Evolutionary conservation across 2,797 vertebrate genomes (phyloP), one percentile per base, ranked within the genome.

Genomic region (Apogon hyalosoma): DNA sequence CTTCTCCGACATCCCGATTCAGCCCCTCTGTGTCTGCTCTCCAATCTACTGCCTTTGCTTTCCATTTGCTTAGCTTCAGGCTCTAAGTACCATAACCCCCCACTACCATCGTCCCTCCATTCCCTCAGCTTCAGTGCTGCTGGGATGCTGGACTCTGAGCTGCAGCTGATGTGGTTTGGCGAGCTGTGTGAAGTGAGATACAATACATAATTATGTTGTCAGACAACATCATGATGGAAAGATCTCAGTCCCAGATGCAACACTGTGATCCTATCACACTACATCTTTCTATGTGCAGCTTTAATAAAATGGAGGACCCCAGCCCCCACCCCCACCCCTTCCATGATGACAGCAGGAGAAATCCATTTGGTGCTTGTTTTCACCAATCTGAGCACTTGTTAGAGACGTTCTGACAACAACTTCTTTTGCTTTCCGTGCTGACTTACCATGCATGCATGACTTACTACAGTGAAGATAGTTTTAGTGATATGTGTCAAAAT

Each of bases 161-260:
- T 80, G 72, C 51, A 61, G 84, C 76, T 88, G 84, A 86, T 88
- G 81, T 82, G 86, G 82, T 85, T 88, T 87, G 88, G 84, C 73
- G 70, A 88, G 73, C 64, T 54, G 63, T 88, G 77, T 31, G 18
- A 81, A 88, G 77, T 75, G 68, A 83, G 86, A 87, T 85, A 89
- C 85, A 86, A 76, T 88, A 86, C 86, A 87, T 92, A 92, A 93
- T 92, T 90, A 91, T 88, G 80, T 87, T 92, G 90, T 91, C 91
- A 87, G 75, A 88, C 84, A 73, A 85, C 76, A 84, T 88, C 75
- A 62, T 70, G 66, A 89, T 85, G 82, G 84, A 86, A 88, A 72
- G 48, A 41, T 87, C 84, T 86, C 71, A 47, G 77, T 80, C 65
- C 38, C 24, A 52, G 66, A 80, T 62, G 48, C 71, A 45, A 51